Conservation (phyloP, 92 coral and sea anemone genomes). For the Porites cylindrica region DNA sequence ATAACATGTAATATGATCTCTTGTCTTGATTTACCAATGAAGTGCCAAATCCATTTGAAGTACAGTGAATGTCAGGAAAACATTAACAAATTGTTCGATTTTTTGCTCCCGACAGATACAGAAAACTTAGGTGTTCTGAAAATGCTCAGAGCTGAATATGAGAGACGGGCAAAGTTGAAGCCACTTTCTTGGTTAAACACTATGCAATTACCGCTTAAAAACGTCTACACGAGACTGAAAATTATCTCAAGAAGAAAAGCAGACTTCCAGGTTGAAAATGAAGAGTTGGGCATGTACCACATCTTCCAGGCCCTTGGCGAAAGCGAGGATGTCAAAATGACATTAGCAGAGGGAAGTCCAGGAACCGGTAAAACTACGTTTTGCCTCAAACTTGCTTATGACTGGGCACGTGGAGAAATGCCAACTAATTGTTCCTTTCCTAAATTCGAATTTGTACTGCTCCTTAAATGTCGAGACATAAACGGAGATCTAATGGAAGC, state of each 20-base stretch:
- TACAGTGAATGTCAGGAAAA: too few species aligned
- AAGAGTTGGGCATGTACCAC: background rate
- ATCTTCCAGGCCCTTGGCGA: background rate
- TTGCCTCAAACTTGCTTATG: conserved; percentile 15
- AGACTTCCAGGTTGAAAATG: background rate
- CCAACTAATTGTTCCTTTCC: background rate
- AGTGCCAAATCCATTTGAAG: too few species aligned
- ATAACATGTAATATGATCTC: too few species aligned
- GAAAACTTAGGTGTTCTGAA: background rate
- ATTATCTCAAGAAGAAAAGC: background rate
- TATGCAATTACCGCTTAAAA: background rate
- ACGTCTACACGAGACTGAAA: background rate
- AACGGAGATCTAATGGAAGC: background rate
- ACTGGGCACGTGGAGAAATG: background rate
- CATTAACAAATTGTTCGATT: too few species aligned
- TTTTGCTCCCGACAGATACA: too few species aligned
- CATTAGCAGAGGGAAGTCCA: background rate
- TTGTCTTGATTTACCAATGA: too few species aligned
- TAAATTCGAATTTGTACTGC: background rate
- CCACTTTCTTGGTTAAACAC: background rate
- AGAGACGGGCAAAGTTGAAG: background rate
- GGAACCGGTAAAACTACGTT: conserved; percentile 1
- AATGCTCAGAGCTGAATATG: background rate
- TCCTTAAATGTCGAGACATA: background rate
- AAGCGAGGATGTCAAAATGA: background rate